Percentiles rank a stretch among this genome's conserved stretches.
phyloP scores from a whole-genome alignment of 2,888 invertebrate species.

The Cryptocheilus praepositus region DNA sequence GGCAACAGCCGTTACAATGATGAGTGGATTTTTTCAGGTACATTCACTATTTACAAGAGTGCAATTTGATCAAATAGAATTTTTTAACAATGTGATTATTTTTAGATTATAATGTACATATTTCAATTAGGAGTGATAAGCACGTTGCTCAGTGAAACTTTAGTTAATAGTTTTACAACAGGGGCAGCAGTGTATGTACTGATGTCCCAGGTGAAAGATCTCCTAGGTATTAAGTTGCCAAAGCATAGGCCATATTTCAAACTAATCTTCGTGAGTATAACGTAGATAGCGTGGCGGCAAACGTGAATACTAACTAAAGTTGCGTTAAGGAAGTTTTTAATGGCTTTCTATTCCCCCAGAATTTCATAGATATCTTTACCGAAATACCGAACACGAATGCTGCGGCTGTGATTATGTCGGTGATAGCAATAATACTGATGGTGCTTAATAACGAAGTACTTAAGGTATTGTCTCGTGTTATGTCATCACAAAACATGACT shows the following conservation, averaged over 20 bases:
- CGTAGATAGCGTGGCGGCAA: too few species aligned
- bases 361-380: conserved; percentile 78
- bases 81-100: not conserved
- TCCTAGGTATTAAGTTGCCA: conserved; percentile 78
- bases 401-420: conserved; percentile 80
- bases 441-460: conserved; percentile 81
- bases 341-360: conserved; percentile 73
- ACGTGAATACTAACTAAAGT: too few species aligned
- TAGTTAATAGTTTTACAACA: conserved; percentile 93
- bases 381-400: conserved; percentile 78
- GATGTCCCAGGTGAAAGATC: conserved; percentile 83
- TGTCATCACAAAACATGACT: not conserved
- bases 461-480: conserved; percentile 74
- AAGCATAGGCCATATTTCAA: conserved; percentile 80
- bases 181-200: conserved; percentile 91
- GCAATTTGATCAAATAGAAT: not conserved
- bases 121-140: conserved; percentile 85
- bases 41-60: conserved; percentile 8
- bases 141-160: conserved; percentile 85
- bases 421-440: conserved; percentile 79
- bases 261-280: conserved; percentile 76
- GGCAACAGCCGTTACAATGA: conserved; percentile 85
- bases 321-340: too few species aligned
- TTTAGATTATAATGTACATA: conserved; percentile 85
- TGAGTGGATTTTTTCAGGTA: conserved; percentile 88